Evolutionary conservation across 2,888 invertebrate species (phyloP), one percentile per base, ranked within the genome.

Genomic region (Gryllus longicercus): DNA sequence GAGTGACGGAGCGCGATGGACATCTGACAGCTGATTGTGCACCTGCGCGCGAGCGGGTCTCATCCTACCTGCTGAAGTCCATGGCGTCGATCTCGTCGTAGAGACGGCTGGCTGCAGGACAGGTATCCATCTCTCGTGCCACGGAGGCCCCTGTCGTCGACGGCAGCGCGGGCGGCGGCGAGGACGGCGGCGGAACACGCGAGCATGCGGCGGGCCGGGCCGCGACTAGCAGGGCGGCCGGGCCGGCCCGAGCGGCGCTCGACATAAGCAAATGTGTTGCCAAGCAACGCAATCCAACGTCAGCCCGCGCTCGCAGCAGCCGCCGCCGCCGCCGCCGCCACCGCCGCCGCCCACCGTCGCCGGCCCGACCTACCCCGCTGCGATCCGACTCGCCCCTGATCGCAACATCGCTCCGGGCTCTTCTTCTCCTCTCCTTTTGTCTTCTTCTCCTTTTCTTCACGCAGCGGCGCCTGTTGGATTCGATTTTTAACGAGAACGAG

Each of bases 11-110:
- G 8, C 8, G 38, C 38, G 38, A 38, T 38, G 38, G 38, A 8
- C 8, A 38, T 38, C 38, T 38, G 38, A 38, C 38, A 38, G 38
- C 38, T 38, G 38, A 38, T 8, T n/a, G n/a, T 0, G 16, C 63
- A 63, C 63, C 10, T 14, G 16, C 16, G 63, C 63, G 63, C 63
- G n/a, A 21, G 10, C 76, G 38, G 25, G 79, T 49, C 63, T 5
- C 25, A 3, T 8, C 74, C 76, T 80, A 82, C 82, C 82, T 82
- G 78, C 76, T 80, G 78, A 82, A 82, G 76, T 82, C 82, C 81
- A 82, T 80, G 80, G 82, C 82, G 82, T 82, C 82, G 49, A 81
- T 81, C 74, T 82, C 82, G 51, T 80, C 82, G 79, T 82, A 82
- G 51, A 82, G 82, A 25, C 80, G 80, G 50, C 78, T 81, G 78